A percentile compares a stretch with the other conserved stretches of the same genome.
These are phyloP conservation scores for Anhinga rufa DNA, from an alignment of 2,113 vertebrate genomes.

Conservation along the genomic window DNA sequence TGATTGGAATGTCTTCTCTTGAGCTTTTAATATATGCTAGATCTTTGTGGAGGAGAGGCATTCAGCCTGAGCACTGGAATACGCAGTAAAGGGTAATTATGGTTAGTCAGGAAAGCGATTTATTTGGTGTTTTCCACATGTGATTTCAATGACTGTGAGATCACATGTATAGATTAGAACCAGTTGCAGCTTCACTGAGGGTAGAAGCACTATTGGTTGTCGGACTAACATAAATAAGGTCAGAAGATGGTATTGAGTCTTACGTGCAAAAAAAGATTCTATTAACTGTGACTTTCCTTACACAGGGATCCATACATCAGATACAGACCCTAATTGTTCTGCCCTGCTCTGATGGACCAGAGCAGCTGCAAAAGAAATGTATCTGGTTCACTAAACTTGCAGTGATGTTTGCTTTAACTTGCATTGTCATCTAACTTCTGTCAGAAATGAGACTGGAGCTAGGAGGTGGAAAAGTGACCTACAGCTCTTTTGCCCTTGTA, in stretches of 20 bases:
- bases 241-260: not conserved
- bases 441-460: not conserved
- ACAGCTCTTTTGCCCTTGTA: not conserved
- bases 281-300: not conserved
- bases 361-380: not conserved
- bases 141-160: not conserved
- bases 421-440: not conserved
- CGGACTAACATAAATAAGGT: not conserved
- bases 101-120: not conserved
- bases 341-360: not conserved
- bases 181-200: not conserved
- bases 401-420: not conserved
- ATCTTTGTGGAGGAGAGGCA: not conserved
- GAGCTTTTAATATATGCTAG: not conserved
- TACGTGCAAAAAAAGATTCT: not conserved
- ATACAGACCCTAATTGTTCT: not conserved
- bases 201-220: not conserved
- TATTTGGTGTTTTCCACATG: not conserved
- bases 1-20: conserved; percentile 6
- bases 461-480: not conserved
- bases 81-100: not conserved
- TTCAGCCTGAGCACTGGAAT: not conserved
- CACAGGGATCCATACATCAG: not conserved
- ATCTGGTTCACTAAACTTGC: not conserved
- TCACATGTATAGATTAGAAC: not conserved